These are phyloP conservation scores for Tetramorium alpestre DNA, from an alignment of 1,140 invertebrate species.

Conservation along the genomic window DNA sequence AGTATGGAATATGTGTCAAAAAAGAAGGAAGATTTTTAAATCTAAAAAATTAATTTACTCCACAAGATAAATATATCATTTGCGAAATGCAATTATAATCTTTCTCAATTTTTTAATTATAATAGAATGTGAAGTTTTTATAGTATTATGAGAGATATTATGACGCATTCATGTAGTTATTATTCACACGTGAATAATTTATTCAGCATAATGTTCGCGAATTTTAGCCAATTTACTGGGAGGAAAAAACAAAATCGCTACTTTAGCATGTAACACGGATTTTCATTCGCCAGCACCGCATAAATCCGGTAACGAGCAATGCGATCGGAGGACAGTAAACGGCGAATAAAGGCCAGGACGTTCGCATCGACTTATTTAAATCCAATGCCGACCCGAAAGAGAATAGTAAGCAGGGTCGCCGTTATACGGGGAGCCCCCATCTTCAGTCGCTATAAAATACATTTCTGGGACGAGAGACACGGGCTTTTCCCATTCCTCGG, in stretches of 20 bases:
- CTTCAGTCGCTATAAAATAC: slow-evolving; percentile 59
- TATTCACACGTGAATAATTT: background rate
- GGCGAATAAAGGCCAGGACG: background rate
- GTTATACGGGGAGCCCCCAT: slow-evolving; percentile 20
- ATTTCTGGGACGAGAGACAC: background rate
- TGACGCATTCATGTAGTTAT: background rate
- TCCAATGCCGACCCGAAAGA: slow-evolving; percentile 16
- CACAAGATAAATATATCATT: background rate
- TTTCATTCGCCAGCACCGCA: background rate
- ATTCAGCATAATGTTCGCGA: background rate
- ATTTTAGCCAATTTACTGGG: background rate
- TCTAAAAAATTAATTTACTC: background rate
- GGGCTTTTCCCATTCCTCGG: slow-evolving; percentile 19
- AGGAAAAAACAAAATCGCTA: background rate
- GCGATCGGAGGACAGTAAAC: slow-evolving; percentile 13
- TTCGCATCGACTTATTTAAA: slow-evolving; percentile 59
- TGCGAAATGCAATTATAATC: background rate
- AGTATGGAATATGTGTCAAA: background rate
- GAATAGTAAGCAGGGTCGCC: slow-evolving; percentile 12
- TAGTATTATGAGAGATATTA: background rate
- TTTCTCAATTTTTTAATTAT: background rate
- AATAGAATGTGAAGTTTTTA: slow-evolving; percentile 7
- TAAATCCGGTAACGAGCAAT: slow-evolving; percentile 16
- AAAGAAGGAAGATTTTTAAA: background rate
- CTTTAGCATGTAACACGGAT: background rate